phyloP scores from a whole-genome alignment of 1,140 invertebrate genomes.

The Drosophila bocqueti region DNA sequence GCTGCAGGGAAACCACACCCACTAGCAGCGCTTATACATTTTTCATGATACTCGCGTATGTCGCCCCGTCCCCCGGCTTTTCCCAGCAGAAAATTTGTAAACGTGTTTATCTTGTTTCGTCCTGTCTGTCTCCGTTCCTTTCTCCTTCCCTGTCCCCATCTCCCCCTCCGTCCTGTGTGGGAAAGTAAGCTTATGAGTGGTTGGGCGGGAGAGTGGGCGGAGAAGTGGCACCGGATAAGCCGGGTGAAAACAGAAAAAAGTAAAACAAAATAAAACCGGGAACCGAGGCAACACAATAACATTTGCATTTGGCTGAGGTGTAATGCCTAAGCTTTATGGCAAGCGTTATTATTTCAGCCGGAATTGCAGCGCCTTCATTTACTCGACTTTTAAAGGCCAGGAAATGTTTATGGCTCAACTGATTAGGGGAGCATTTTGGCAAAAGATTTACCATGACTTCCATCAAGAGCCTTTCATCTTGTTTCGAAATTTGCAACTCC shows the following conservation, averaged over 20 bases:
- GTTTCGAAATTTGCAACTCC: too few relatives aligned
- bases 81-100: conserved; percentile 19
- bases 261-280: conserved; percentile 1
- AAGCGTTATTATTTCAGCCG: conserved; percentile 14
- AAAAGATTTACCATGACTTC: background rate
- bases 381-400: conserved; percentile 3
- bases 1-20: conserved; percentile 26
- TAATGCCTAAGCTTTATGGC: conserved; percentile 50
- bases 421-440: conserved; percentile 13
- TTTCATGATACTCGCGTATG: conserved; percentile 60
- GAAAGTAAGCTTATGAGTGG: too few relatives aligned
- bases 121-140: too few relatives aligned
- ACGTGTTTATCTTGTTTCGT: too few relatives aligned
- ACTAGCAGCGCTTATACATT: conserved; percentile 61
- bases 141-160: too few relatives aligned
- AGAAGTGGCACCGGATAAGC: too few relatives aligned
- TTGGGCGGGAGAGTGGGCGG: too few relatives aligned
- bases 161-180: too few relatives aligned
- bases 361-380: conserved; percentile 31
- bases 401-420: conserved; percentile 30
- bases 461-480: too few relatives aligned
- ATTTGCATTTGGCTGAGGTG: conserved; percentile 45
- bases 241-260: too few relatives aligned
- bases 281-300: conserved; percentile 23
- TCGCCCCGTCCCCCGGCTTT: background rate